phyloP scores from a whole-genome alignment of 2,113 vertebrate species.

The Pterocles burchelli region DNA sequence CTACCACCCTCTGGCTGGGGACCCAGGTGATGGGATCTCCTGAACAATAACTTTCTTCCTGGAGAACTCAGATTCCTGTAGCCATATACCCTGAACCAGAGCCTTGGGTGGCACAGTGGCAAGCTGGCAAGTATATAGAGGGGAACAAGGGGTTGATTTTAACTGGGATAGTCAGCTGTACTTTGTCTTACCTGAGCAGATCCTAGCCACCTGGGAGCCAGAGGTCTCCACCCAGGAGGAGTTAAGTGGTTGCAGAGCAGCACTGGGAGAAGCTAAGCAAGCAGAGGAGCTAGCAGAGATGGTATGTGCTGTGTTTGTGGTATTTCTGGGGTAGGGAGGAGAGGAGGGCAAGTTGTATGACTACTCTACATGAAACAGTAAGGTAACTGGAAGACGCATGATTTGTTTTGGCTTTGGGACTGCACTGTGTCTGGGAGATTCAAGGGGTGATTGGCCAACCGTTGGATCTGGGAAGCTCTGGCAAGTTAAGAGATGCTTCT shows the following conservation, averaged over 20 bases:
- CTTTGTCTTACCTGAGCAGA: not conserved
- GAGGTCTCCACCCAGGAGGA: not conserved
- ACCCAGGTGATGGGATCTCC: not conserved
- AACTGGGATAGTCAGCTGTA: not conserved
- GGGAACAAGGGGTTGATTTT: not conserved
- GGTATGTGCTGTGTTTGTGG: fast-evolving
- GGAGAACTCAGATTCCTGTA: not conserved
- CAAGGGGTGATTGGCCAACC: not conserved
- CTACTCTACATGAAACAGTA: not conserved
- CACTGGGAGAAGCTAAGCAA: fast-evolving
- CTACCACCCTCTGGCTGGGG: not conserved
- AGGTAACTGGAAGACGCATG: not conserved
- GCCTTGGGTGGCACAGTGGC: not conserved
- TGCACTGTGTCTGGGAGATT: not conserved
- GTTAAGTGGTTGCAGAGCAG: not conserved
- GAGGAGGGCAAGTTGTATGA: not conserved
- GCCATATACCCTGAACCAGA: not conserved
- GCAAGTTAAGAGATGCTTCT: not conserved
- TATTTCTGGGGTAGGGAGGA: not conserved
- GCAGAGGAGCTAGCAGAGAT: fast-evolving
- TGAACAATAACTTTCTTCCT: not conserved
- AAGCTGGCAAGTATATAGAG: not conserved
- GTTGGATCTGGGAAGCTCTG: not conserved
- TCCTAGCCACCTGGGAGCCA: not conserved
- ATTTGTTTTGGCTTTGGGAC: not conserved